Base-by-base conservation (phyloP, 2,888 invertebrate species). In the Leptopterna dolabrata region DNA sequence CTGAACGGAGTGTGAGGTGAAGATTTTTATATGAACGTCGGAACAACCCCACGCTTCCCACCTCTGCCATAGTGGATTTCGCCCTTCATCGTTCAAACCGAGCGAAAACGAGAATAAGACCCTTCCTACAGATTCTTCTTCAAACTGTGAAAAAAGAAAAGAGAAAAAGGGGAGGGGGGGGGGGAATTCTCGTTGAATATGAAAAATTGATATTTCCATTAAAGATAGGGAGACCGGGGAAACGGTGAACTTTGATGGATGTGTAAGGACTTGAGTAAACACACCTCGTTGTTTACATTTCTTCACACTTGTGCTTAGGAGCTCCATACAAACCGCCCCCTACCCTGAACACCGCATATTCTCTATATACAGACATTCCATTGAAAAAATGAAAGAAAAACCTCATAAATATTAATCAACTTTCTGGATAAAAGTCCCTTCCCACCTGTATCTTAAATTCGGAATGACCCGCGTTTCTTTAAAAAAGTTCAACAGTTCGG, bases 191-290 rank as follows among this genome's bases (percentile, higher is more conserved):
- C 24, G 70, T 11, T 36, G 63, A 63, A 63, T 76, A 76, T 76
- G 73, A 76, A 76, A 76, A 76, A 76, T 76, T 76, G 73, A 76
- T 76, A 36, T 76, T 76, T 76, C 73, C 73, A 76, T 76, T 36
- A 36, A 9, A 16, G 73, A 41, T 76, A 76, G 36, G 29, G n/a
- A 16, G 2, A 29, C 73, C 14, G 19, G 14, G 41, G 19, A 4
- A 19, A 6, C 1, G 24, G 41, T n/a, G 16, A 30, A 76, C n/a
- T 14, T 36, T 76, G 73, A 76, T 76, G 73, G 73, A 76, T 76
- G 9, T 16, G n/a, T 29, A 76, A 76, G 73, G 36, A 76, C 73
- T 30, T 36, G 73, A 6, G 73, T 76, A 76, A 76, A 76, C 73
- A 76, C 41, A 76, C 73, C 16, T 30, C 36, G n/a, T 30, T 76